Percentiles rank a stretch among this genome's conserved stretches.
These are phyloP conservation scores for Neolamprologus modestus DNA, from an alignment of 2,113 vertebrate species.

Conservation along the genomic window DNA sequence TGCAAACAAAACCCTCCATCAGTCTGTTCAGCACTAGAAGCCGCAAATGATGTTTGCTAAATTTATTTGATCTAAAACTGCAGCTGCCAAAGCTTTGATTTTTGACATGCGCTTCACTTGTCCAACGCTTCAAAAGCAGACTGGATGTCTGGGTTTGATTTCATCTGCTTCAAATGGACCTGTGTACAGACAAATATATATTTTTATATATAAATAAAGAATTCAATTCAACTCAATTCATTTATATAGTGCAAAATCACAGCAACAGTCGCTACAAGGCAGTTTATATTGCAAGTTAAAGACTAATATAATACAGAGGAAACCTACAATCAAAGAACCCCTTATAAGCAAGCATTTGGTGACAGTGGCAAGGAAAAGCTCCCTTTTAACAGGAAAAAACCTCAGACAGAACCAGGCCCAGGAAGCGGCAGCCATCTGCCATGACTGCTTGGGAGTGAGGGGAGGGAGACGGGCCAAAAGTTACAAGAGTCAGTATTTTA, in stretches of 20 bases:
- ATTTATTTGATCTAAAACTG: constrained; percentile 10
- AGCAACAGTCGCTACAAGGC: background rate
- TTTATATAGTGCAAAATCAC: background rate
- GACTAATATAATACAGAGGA: background rate
- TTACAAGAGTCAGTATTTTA: background rate
- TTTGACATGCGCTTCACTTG: background rate
- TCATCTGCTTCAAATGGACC: background rate
- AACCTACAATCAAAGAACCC: background rate
- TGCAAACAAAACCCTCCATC: background rate
- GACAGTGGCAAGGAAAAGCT: background rate
- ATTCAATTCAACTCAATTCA: background rate
- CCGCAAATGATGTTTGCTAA: background rate
- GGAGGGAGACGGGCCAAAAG: background rate
- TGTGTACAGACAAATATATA: background rate
- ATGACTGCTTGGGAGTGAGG: background rate
- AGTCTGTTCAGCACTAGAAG: background rate
- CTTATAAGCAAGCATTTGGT: background rate
- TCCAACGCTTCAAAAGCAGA: background rate
- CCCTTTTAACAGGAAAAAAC: background rate
- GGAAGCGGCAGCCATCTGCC: background rate
- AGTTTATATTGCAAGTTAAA: background rate
- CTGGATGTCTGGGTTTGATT: background rate
- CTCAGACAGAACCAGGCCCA: background rate
- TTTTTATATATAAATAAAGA: background rate
- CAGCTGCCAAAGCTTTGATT: background rate